phyloP scores from a whole-genome alignment of 2,888 invertebrate species.

The Cantharis flavilabris region DNA sequence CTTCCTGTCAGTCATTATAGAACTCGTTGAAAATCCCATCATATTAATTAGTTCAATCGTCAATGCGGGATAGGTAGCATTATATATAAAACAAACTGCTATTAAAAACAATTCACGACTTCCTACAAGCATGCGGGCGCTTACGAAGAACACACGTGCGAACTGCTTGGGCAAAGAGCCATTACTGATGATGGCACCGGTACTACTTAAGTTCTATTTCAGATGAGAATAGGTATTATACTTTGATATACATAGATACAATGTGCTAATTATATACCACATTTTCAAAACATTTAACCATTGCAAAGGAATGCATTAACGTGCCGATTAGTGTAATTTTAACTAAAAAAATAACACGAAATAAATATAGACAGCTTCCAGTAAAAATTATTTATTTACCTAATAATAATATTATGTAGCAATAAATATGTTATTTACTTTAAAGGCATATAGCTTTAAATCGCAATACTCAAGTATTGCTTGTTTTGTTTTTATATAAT shows the following conservation, averaged over 20 bases:
- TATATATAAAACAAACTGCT: neutral
- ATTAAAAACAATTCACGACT: constrained; percentile 6
- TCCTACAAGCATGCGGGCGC: constrained; percentile 13
- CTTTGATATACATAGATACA: neutral
- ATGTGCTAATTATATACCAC: neutral
- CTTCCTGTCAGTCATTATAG: constrained; percentile 19
- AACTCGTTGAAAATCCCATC: constrained; percentile 14
- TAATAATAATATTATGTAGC: neutral
- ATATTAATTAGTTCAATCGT: constrained; percentile 22
- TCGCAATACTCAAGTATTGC: too few species aligned
- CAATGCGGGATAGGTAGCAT: neutral
- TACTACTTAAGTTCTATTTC: constrained; percentile 11
- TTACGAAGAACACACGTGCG: constrained; percentile 16
- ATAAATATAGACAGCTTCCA: neutral
- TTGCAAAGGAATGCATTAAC: neutral
- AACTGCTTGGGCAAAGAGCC: constrained; percentile 16
- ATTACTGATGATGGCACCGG: constrained; percentile 19
- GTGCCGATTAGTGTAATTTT: neutral
- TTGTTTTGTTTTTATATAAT: too few species aligned
- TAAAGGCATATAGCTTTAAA: too few species aligned
- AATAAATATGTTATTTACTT: too few species aligned
- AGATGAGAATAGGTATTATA: constrained; percentile 23
- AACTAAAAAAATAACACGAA: neutral
- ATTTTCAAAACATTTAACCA: neutral
- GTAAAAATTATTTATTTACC: neutral